A percentile compares a stretch with the other conserved stretches of the same genome.
Conservation (phyloP, 2,797 vertebrate genomes). For the Simalia tracyae region DNA sequence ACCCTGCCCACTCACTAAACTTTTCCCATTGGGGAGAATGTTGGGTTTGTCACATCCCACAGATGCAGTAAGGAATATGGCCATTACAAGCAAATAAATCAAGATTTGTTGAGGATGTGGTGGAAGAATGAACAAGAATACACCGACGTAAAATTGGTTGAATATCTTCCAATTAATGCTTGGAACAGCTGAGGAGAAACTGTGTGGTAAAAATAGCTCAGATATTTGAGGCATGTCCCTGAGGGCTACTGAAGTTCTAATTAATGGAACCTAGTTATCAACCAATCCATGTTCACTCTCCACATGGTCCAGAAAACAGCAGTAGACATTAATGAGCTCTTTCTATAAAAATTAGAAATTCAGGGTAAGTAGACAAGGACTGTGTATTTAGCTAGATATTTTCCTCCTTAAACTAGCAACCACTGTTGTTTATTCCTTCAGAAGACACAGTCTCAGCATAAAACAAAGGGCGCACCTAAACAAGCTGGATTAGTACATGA, state of each 20-base stretch:
- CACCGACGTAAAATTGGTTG: neutral
- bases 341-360: neutral
- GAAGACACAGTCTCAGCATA: neutral
- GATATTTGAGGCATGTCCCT: neutral
- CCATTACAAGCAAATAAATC: neutral
- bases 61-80: neutral
- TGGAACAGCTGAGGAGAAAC: neutral
- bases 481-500: neutral
- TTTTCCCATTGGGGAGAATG: neutral
- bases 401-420: neutral
- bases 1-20: neutral
- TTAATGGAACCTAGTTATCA: constrained; percentile 22
- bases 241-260: constrained; percentile 1
- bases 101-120: neutral
- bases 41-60: neutral
- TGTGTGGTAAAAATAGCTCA: neutral
- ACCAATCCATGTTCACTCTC: neutral
- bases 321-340: constrained; percentile 1
- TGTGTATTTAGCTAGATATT: neutral
- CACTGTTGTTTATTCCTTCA: neutral
- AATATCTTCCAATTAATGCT: neutral
- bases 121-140: neutral
- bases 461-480: neutral
- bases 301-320: neutral
- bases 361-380: neutral